phyloP scores from a whole-genome alignment of 2,888 invertebrate species.

The Rhimphoctona megacephalus region DNA sequence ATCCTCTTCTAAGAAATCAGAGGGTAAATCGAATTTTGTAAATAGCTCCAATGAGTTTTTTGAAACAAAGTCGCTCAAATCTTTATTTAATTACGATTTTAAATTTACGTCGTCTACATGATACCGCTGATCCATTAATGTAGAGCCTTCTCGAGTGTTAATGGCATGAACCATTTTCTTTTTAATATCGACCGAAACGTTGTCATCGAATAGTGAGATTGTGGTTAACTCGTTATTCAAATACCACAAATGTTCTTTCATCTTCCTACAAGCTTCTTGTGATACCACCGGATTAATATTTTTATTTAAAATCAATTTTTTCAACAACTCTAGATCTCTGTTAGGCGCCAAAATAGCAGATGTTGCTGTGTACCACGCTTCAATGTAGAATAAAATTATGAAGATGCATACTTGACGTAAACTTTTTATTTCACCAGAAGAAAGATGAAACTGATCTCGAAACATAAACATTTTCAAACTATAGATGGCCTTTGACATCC shows the following conservation, averaged over 20 bases:
- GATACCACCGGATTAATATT: constrained; percentile 53
- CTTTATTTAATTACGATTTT: too few relatives aligned
- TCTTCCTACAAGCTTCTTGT: constrained; percentile 49
- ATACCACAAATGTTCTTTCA: constrained; percentile 71
- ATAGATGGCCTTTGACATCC: constrained; percentile 76
- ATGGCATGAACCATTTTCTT: neutral
- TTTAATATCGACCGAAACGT: too few relatives aligned
- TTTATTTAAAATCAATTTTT: constrained; percentile 65
- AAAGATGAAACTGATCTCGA: constrained; percentile 69
- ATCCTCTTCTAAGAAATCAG: too few relatives aligned
- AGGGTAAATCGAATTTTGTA: too few relatives aligned
- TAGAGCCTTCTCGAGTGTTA: neutral
- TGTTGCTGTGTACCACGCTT: constrained; percentile 70
- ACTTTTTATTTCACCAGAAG: constrained; percentile 57
- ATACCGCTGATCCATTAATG: too few relatives aligned
- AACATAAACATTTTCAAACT: constrained; percentile 75
- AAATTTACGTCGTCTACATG: too few relatives aligned
- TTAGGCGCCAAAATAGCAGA: constrained; percentile 50
- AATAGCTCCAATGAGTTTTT: too few relatives aligned
- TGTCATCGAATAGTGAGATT: constrained; percentile 68
- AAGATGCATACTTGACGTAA: constrained; percentile 72
- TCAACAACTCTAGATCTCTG: constrained; percentile 69
- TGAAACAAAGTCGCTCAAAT: too few relatives aligned
- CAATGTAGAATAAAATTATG: constrained; percentile 68
- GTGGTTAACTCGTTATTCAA: constrained; percentile 62